Conservation (phyloP, 2,113 vertebrate species). For the Vombatus ursinus region DNA sequence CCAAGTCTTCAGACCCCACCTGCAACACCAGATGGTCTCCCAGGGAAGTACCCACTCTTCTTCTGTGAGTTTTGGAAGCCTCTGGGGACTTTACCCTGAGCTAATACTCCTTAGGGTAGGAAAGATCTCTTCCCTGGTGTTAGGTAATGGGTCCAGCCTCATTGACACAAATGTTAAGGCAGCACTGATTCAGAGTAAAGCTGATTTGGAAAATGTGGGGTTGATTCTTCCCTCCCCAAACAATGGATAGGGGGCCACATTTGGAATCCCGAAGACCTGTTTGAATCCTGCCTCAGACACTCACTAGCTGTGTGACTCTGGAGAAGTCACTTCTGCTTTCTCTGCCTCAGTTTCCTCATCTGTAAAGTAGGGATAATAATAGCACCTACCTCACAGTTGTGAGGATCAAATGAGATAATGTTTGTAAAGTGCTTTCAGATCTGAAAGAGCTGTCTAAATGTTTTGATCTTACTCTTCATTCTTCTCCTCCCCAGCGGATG, state of each 20-base stretch:
- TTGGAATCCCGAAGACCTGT: too few relatives aligned
- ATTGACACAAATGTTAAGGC: background rate
- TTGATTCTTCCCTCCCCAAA: background rate
- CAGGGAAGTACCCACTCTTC: background rate
- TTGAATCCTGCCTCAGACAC: too few relatives aligned
- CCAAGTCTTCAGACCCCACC: background rate
- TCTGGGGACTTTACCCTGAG: background rate
- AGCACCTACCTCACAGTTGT: background rate
- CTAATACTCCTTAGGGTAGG: background rate
- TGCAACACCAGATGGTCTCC: background rate
- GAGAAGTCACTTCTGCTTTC: background rate
- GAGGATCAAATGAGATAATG: background rate
- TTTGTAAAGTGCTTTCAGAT: background rate
- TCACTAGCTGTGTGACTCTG: background rate
- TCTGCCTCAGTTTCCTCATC: background rate
- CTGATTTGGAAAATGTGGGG: background rate
- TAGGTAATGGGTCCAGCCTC: background rate
- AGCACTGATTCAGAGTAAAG: too few relatives aligned
- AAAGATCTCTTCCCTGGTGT: background rate
- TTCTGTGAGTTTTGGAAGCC: background rate
- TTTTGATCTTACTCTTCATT: background rate
- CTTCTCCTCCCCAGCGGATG: conserved; percentile 84
- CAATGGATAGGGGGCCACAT: background rate
- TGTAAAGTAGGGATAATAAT: background rate
- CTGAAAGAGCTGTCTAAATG: background rate